Percentiles rank a stretch among this genome's conserved stretches.
phyloP scores from a whole-genome alignment of 1,140 invertebrate genomes.

The Periplaneta americana region DNA sequence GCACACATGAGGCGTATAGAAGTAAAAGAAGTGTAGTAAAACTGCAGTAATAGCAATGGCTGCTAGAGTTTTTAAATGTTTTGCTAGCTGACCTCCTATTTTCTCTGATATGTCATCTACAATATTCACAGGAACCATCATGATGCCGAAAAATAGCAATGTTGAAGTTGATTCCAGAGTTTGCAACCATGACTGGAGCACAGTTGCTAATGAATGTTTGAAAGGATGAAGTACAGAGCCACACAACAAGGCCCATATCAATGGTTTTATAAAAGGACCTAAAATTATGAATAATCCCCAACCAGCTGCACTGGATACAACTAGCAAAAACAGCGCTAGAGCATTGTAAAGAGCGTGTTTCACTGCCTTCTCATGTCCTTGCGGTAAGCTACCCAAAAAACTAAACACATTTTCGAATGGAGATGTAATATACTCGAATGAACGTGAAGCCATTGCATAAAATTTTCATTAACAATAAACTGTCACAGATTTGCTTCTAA shows the following conservation, averaged over 20 bases:
- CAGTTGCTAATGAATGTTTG: conserved; percentile 66
- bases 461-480: background rate
- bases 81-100: conserved; percentile 55
- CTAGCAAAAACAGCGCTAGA: conserved; percentile 63
- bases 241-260: conserved; percentile 91
- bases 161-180: conserved; percentile 50
- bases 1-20: conserved; percentile 49
- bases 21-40: conserved; percentile 35
- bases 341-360: conserved; percentile 85
- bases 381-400: conserved; percentile 32
- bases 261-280: conserved; percentile 84
- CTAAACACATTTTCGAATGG: conserved; percentile 26
- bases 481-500: background rate
- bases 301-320: conserved; percentile 57
- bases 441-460: conserved; percentile 4
- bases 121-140: conserved; percentile 65
- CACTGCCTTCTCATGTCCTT: conserved; percentile 71
- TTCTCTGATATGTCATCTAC: conserved; percentile 63
- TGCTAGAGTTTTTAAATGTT: conserved; percentile 52
- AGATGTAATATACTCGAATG: conserved; percentile 15
- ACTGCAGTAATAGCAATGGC: conserved; percentile 28
- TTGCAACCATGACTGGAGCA: conserved; percentile 66
- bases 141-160: conserved; percentile 60
- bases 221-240: conserved; percentile 86
- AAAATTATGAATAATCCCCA: conserved; percentile 80